Conservation (phyloP, 2,797 vertebrate species). For the Delichon dasypus region DNA sequence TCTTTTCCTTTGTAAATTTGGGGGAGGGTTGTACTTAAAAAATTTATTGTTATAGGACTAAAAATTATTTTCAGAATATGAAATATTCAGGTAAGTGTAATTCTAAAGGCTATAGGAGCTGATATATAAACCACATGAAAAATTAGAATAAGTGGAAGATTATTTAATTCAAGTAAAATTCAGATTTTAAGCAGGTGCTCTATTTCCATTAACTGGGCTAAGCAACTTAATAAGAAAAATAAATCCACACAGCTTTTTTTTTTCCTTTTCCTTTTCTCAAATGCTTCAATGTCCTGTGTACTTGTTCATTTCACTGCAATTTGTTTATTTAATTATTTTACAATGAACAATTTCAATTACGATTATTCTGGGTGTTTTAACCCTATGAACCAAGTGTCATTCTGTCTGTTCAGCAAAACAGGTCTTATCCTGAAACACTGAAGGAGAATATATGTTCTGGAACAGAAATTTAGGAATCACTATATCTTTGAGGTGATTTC, state of each 20-base stretch:
- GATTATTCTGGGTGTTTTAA: not conserved
- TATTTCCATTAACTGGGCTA: not conserved
- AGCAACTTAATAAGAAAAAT: not conserved
- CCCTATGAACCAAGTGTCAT: not conserved
- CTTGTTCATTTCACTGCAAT: not conserved
- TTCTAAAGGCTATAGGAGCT: not conserved
- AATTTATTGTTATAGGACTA: not conserved
- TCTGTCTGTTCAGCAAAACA: not conserved
- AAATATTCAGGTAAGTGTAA: not conserved
- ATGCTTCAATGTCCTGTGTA: not conserved
- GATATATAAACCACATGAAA: not conserved
- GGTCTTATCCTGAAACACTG: not conserved
- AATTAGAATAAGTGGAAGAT: not conserved
- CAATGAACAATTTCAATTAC: not conserved
- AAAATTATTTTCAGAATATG: not conserved
- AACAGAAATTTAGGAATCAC: not conserved
- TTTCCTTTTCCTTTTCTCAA: not conserved
- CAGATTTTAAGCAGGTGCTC: not conserved
- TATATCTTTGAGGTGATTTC: not conserved
- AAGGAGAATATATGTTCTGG: not conserved
- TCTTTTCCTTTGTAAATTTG: not conserved
- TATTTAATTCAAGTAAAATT: not conserved
- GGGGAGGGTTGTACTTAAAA: fast-evolving
- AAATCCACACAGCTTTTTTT: not conserved
- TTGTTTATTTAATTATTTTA: not conserved